These are phyloP conservation scores for Bos javanicus DNA, from an alignment of 2,113 vertebrate genomes.

Conservation along the genomic window DNA sequence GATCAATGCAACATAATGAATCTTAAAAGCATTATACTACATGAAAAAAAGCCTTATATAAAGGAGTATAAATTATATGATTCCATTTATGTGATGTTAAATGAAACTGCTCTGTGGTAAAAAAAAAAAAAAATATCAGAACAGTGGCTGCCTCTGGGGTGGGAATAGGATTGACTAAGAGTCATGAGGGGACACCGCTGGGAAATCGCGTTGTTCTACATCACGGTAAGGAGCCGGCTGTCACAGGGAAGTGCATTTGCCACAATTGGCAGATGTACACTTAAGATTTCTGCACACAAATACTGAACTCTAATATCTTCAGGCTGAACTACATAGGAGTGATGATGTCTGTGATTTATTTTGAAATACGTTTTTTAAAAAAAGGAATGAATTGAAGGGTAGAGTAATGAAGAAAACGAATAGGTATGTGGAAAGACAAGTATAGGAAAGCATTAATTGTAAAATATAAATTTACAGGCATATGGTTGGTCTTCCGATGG, in stretches of 20 bases:
- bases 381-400: background rate
- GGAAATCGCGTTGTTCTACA: background rate
- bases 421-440: background rate
- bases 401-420: background rate
- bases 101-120: background rate
- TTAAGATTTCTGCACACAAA: background rate
- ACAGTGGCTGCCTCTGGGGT: background rate
- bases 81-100: background rate
- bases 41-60: background rate
- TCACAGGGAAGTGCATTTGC: background rate
- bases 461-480: background rate
- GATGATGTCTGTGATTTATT: background rate
- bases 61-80: background rate
- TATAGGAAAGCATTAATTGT: background rate
- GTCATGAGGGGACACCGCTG: rapidly evolving
- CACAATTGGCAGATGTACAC: background rate
- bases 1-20: background rate
- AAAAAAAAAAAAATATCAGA: background rate
- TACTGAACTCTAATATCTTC: background rate
- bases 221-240: too few species aligned
- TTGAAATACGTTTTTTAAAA: background rate
- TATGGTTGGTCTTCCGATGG: background rate
- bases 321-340: background rate
- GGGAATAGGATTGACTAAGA: background rate
- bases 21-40: background rate